These are phyloP conservation scores for Marisa cornuarietis DNA, from an alignment of 1,140 invertebrate species.

Conservation along the genomic window DNA sequence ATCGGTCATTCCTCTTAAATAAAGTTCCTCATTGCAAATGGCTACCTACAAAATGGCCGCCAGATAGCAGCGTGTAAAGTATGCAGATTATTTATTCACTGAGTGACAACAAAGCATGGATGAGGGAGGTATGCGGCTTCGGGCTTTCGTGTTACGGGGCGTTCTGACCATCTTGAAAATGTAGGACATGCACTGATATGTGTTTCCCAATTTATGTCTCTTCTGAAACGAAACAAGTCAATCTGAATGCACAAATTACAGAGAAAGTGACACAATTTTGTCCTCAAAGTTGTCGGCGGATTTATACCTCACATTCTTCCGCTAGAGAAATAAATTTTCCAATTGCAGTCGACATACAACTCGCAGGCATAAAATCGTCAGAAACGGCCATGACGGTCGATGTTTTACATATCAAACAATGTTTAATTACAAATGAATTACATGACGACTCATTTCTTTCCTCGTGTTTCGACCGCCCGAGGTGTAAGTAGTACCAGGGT, in stretches of 20 bases:
- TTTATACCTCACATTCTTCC: constrained; percentile 39
- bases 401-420: constrained; percentile 1
- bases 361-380: not conserved
- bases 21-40: constrained; percentile 46
- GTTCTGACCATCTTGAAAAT: not conserved
- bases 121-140: constrained; percentile 31
- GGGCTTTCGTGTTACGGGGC: constrained; percentile 11
- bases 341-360: not conserved
- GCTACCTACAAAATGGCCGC: constrained; percentile 53
- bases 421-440: not conserved
- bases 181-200: not conserved
- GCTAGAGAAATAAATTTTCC: constrained; percentile 36
- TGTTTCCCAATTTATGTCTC: not conserved
- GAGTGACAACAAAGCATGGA: constrained; percentile 26
- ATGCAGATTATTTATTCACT: constrained; percentile 47
- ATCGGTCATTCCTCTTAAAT: constrained; percentile 32
- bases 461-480: not conserved
- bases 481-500: constrained; percentile 39
- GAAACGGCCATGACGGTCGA: constrained; percentile 16
- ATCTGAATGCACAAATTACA: not conserved
- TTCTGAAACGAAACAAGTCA: not conserved
- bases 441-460: not conserved
- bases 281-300: constrained; percentile 27
- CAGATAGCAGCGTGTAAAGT: constrained; percentile 51
- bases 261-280: constrained; percentile 17